phyloP scores from a whole-genome alignment of 2,113 vertebrate genomes.

The Smithornis capensis region DNA sequence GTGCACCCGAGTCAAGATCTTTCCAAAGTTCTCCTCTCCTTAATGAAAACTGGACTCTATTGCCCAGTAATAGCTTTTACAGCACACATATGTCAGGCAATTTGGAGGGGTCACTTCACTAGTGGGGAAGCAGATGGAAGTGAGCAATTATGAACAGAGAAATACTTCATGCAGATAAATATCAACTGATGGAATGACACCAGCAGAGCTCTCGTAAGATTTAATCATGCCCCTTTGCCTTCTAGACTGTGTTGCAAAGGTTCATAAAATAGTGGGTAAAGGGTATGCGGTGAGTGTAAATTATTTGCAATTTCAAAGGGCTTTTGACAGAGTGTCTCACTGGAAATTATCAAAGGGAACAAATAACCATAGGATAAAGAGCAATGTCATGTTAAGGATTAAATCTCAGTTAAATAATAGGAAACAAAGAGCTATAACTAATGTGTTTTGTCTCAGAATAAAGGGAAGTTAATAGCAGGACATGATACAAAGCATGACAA shows the following conservation, averaged over 20 bases:
- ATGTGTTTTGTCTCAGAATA: not conserved
- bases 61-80: not conserved
- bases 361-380: constrained; percentile 25
- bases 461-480: not conserved
- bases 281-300: constrained; percentile 22
- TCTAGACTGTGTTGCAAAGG: not conserved
- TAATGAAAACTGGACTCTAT: not conserved
- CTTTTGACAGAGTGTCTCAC: constrained; percentile 1
- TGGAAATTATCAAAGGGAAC: constrained; percentile 31
- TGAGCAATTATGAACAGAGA: not conserved
- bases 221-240: not conserved
- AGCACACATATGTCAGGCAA: not conserved
- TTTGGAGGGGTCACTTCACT: not conserved
- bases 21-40: not conserved
- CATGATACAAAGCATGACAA: not conserved
- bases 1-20: not conserved
- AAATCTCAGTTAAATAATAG: not conserved
- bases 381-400: not conserved
- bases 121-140: not conserved
- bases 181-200: constrained; percentile 6
- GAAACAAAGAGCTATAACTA: not conserved
- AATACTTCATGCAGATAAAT: not conserved
- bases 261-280: constrained; percentile 20
- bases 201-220: not conserved
- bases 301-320: constrained; percentile 32